A percentile compares a stretch with the other conserved stretches of the same genome.
Conservation (phyloP, 2,113 vertebrate species). For the Leptosomus discolor region DNA sequence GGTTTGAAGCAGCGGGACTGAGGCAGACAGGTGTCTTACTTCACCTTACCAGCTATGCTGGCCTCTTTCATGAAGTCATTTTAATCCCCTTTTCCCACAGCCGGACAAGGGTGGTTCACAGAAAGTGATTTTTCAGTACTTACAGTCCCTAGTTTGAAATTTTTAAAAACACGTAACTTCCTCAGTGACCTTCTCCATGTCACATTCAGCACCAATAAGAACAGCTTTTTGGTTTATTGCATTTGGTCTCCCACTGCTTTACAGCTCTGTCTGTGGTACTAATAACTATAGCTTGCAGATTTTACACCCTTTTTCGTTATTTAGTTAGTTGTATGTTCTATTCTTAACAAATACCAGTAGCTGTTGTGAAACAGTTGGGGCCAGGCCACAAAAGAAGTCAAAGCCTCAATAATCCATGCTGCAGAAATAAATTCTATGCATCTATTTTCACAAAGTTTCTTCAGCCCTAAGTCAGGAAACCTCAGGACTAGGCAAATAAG, state of each 20-base stretch:
- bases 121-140: neutral
- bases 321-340: neutral
- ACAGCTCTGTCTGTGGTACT: fast-evolving
- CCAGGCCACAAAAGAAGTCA: neutral
- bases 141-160: neutral
- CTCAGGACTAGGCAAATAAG: neutral
- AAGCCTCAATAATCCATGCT: neutral
- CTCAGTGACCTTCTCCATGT: neutral
- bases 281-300: neutral
- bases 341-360: neutral
- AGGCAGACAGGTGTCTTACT: neutral
- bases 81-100: neutral
- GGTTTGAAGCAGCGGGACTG: neutral
- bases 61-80: neutral
- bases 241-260: neutral
- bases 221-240: neutral
- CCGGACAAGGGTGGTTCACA: fast-evolving
- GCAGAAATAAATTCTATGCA: neutral
- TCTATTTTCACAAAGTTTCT: neutral
- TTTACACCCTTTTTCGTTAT: neutral
- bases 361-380: neutral
- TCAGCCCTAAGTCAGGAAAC: neutral
- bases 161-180: neutral
- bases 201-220: neutral
- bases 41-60: neutral